Percentiles rank a stretch among this genome's conserved stretches.
These are phyloP conservation scores for Saxidomus purpurata DNA, from an alignment of 1,140 invertebrate genomes.

Conservation along the genomic window DNA sequence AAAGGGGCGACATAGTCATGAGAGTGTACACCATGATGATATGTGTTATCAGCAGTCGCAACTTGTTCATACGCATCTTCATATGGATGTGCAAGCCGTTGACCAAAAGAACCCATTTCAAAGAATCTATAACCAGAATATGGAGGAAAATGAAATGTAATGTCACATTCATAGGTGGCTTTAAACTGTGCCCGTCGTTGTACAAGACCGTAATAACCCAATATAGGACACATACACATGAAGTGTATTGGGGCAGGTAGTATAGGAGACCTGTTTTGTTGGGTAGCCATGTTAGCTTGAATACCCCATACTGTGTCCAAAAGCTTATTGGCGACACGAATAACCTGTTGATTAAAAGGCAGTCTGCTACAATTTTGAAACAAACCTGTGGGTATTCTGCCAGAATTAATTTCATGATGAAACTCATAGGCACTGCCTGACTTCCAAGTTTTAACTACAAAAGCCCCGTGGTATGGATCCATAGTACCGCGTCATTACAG, in stretches of 20 bases:
- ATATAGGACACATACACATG: neutral
- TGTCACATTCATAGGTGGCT: neutral
- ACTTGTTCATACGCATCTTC: neutral
- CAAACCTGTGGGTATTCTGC: neutral
- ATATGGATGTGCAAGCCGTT: neutral
- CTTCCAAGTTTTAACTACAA: neutral
- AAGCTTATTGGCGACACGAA: neutral
- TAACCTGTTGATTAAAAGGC: neutral
- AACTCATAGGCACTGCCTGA: neutral
- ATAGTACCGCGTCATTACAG: neutral
- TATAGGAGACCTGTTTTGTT: neutral
- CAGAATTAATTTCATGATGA: neutral
- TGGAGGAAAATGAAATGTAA: neutral
- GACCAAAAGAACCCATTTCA: neutral
- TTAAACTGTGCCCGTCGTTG: neutral
- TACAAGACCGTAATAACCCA: neutral
- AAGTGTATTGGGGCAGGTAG: neutral
- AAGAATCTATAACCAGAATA: neutral
- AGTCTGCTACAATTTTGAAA: neutral
- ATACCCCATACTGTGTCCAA: constrained; percentile 12
- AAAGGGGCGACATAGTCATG: neutral
- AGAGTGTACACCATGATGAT: neutral
- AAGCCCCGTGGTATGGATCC: neutral
- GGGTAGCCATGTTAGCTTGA: constrained; percentile 20
- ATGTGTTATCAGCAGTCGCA: neutral